Conservation (phyloP, 2,113 vertebrate species). For the Sceloporus undulatus region DNA sequence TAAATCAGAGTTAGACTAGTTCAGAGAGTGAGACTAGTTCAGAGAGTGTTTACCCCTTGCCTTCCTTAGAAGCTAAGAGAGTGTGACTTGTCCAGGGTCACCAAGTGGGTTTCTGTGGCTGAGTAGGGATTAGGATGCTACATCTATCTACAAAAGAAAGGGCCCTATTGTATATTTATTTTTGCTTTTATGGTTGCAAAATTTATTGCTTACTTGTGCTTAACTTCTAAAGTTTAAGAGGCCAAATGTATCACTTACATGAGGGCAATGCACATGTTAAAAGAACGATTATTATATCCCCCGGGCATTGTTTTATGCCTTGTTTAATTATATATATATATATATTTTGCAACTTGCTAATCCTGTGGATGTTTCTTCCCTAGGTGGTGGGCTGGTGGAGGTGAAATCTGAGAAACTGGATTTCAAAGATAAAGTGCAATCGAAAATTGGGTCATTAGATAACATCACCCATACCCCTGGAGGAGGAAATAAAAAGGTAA, state of each 20-base stretch:
- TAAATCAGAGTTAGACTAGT: too few relatives aligned
- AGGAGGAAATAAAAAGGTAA: slow-evolving; percentile 92
- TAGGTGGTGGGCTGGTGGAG: slow-evolving; percentile 95
- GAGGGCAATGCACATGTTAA: not conserved
- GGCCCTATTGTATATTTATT: not conserved
- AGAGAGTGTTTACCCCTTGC: too few relatives aligned
- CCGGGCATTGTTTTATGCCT: not conserved
- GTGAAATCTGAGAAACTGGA: slow-evolving; percentile 97
- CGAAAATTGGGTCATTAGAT: slow-evolving; percentile 93
- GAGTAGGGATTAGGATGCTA: too few relatives aligned
- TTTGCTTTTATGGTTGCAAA: not conserved
- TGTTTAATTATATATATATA: too few relatives aligned
- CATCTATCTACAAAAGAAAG: too few relatives aligned
- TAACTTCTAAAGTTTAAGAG: not conserved
- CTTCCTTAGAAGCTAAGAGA: too few relatives aligned
- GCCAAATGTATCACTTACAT: not conserved
- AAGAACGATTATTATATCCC: not conserved
- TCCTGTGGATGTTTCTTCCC: not conserved
- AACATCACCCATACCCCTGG: slow-evolving; percentile 94
- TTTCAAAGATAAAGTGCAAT: slow-evolving; percentile 93
- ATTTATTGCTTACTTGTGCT: not conserved
- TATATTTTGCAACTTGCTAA: not conserved
- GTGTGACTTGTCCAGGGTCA: too few relatives aligned
- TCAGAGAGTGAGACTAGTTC: too few relatives aligned
- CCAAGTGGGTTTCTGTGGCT: too few relatives aligned